Conservation (phyloP, 2,888 invertebrate species). For the Phlogophora meticulosa region DNA sequence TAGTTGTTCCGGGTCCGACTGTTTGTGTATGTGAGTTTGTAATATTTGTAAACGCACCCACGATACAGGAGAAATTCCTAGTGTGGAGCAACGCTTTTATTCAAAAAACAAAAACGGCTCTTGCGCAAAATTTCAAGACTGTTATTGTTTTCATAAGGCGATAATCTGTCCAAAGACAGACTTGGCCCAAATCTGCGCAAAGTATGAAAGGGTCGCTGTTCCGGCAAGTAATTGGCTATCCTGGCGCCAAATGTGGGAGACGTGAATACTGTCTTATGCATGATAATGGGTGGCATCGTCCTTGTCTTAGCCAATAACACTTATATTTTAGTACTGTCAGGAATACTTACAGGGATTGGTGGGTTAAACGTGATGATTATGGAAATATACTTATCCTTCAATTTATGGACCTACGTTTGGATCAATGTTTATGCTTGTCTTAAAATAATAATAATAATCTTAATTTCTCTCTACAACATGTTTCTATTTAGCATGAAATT, state of each 20-base stretch:
- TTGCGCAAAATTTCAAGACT: too few relatives aligned
- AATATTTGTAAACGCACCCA: too few relatives aligned
- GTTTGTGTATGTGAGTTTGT: too few relatives aligned
- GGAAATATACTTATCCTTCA: neutral
- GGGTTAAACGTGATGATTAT: neutral
- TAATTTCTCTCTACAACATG: too few relatives aligned
- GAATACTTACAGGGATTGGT: neutral
- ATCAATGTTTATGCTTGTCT: neutral
- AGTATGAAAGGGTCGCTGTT: neutral
- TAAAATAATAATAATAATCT: too few relatives aligned
- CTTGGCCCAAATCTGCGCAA: neutral
- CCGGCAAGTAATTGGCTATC: conserved; percentile 9
- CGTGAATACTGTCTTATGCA: conserved; percentile 2
- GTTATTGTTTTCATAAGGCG: too few relatives aligned
- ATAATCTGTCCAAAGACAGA: too few relatives aligned
- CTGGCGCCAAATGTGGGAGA: neutral
- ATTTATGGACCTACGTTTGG: conserved; percentile 7
- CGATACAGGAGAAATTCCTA: too few relatives aligned
- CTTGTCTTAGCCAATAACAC: conserved; percentile 11
- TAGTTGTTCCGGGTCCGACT: too few relatives aligned
- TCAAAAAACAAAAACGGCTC: too few relatives aligned
- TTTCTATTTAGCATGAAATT: too few relatives aligned
- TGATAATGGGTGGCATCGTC: neutral
- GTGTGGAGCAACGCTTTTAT: too few relatives aligned
- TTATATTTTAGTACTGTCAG: conserved; percentile 14